Conservation (phyloP, 2,113 vertebrate species). For the Petromus typicus region DNA sequence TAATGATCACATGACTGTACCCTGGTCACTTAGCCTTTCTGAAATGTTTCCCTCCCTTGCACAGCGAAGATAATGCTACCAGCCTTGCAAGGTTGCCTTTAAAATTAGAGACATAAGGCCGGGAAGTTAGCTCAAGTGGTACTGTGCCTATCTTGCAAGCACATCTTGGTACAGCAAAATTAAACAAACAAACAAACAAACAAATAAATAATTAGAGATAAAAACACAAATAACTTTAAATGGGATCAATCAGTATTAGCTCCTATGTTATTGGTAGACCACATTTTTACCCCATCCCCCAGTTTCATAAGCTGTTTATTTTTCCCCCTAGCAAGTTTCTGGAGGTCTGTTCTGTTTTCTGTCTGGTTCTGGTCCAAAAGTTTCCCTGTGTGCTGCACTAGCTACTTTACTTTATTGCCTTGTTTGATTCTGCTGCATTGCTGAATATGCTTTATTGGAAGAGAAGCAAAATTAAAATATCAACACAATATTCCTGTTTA, state of each 20-base stretch:
- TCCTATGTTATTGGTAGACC: neutral
- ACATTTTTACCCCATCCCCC: neutral
- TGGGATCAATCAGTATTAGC: neutral
- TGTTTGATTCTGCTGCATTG: neutral
- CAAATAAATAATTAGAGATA: neutral
- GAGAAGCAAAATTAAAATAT: conserved; percentile 48
- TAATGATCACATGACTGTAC: neutral
- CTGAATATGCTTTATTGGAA: neutral
- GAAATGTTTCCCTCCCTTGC: neutral
- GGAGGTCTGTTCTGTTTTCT: neutral
- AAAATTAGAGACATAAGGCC: neutral
- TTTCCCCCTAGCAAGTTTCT: neutral
- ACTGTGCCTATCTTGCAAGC: too few relatives aligned
- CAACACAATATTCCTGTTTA: neutral
- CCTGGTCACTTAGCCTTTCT: neutral
- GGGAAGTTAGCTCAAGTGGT: too few relatives aligned
- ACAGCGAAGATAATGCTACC: neutral
- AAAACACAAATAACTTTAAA: neutral
- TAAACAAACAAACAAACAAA: too few relatives aligned
- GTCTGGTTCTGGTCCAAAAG: neutral
- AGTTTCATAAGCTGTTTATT: neutral
- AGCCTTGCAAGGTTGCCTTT: neutral
- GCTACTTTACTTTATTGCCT: neutral
- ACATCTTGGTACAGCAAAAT: too few relatives aligned
- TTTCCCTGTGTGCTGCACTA: neutral